Evolutionary conservation across 2,888 invertebrate species (phyloP), one percentile per base, ranked within the genome.

Genomic region (Tachina lurida): DNA sequence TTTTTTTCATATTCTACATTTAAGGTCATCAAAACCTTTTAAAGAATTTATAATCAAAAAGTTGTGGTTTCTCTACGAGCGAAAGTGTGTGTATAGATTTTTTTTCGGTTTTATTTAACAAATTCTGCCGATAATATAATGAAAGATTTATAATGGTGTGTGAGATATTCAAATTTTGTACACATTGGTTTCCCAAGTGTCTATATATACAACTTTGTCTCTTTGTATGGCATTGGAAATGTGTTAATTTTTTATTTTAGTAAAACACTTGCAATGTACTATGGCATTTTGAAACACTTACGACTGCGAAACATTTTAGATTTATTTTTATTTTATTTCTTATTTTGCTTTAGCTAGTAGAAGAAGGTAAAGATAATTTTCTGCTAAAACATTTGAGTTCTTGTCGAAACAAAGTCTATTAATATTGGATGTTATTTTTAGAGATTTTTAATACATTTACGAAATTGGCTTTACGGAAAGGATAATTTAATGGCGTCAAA

Each of bases 1-100:
- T 52, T 22, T 22, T 60, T 19, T 49, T 68, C 49, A 17, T 41
- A 47, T 17, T 47, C 43, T 47, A 58, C 13, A 41, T 54, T 71
- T 45, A 39, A 56, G 45, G 68, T 71, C 45, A 60, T 22, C 65
- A 54, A 79, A 79, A 71, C 54, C 54, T 71, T 79, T 71, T 47
- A 2, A 79, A 63, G 70, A 79, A 63, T 71, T 52, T 71, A 10
- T 63, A 71, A 71, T 63, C 71, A 39, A 71, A 52, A 60, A 43
- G 7, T 41, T n/a, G 67, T n/a, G 60, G 45, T 65, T 76, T 54
- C 63, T 65, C 10, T 49, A 41, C 56, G 45, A 67, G 52, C 45
- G 43, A 62, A 52, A n/a, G 43, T 65, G 60, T 52, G n/a, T 52
- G 62, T 65, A 31, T 68, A 7, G 47, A 43, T 49, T 47, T 58